Conservation (phyloP, 2,113 vertebrate species). For the Podarcis raffonei region DNA sequence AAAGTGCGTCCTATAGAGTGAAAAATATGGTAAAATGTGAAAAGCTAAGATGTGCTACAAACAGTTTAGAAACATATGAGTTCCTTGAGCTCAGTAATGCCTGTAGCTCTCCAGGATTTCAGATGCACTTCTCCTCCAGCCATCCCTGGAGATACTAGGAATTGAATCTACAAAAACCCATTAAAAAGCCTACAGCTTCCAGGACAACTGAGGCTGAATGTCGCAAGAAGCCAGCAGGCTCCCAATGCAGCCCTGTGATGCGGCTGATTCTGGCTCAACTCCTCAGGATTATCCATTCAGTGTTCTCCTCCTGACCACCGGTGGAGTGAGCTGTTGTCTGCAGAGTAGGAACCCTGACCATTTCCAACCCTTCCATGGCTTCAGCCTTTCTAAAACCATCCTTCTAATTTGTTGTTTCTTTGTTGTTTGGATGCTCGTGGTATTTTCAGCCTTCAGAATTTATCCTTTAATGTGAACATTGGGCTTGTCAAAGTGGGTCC, state of each 20-base stretch:
- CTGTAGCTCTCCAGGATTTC: no score
- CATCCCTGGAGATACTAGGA: no score
- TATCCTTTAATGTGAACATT: no score
- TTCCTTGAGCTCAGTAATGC: no score
- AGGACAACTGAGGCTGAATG: background rate
- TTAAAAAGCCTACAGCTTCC: background rate
- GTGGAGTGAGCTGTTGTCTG: background rate
- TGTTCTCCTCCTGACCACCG: background rate
- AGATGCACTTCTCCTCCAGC: no score
- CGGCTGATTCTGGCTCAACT: background rate
- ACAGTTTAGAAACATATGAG: background rate
- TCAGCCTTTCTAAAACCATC: background rate
- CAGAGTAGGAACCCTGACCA: background rate
- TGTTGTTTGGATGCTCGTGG: background rate
- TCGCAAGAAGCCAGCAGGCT: background rate
- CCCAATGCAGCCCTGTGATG: background rate
- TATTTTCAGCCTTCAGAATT: no score
- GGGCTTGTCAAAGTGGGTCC: background rate
- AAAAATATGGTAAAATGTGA: no score
- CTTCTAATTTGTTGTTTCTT: background rate
- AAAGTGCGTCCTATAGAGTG: no score
- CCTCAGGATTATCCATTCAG: background rate
- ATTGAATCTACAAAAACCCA: no score
- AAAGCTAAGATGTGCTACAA: background rate
- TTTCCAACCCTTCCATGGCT: background rate